Conservation (phyloP, 2,113 vertebrate species). For the Panurus biarmicus region DNA sequence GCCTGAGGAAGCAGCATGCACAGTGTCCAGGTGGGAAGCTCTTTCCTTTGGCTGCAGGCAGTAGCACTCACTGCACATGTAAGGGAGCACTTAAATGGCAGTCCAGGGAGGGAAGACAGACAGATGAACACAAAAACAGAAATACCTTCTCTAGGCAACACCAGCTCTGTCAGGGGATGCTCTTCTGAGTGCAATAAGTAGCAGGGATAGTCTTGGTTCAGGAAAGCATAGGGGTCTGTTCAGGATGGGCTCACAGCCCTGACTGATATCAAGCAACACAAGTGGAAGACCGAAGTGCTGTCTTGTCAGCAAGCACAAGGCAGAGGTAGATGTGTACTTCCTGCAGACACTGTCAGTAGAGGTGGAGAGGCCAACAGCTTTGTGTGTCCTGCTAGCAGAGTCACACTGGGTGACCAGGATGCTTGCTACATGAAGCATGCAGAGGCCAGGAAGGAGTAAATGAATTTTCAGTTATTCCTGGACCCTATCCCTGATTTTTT, state of each 20-base stretch:
- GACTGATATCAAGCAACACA: neutral
- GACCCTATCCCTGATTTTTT: neutral
- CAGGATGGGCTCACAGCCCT: neutral
- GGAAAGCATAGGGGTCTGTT: neutral
- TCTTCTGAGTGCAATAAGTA: neutral
- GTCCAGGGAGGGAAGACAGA: neutral
- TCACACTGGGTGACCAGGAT: neutral
- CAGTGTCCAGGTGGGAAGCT: neutral
- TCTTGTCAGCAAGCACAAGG: neutral
- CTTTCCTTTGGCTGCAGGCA: neutral
- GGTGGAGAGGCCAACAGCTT: neutral
- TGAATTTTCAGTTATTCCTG: neutral
- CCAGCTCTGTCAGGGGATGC: neutral
- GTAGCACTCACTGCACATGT: neutral
- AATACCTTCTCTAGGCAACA: neutral
- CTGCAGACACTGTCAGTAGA: neutral
- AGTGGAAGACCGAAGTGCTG: neutral
- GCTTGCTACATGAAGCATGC: neutral
- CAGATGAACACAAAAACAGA: neutral
- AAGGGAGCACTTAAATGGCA: neutral
- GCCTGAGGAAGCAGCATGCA: neutral
- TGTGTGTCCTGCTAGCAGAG: neutral
- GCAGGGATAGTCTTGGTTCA: neutral
- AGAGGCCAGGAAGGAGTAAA: neutral
- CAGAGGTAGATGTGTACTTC: neutral